Percentiles rank a stretch among this genome's conserved stretches.
These are phyloP conservation scores for Drosophila pseudotakahashii DNA, from an alignment of 2,888 invertebrate species.

Conservation along the genomic window DNA sequence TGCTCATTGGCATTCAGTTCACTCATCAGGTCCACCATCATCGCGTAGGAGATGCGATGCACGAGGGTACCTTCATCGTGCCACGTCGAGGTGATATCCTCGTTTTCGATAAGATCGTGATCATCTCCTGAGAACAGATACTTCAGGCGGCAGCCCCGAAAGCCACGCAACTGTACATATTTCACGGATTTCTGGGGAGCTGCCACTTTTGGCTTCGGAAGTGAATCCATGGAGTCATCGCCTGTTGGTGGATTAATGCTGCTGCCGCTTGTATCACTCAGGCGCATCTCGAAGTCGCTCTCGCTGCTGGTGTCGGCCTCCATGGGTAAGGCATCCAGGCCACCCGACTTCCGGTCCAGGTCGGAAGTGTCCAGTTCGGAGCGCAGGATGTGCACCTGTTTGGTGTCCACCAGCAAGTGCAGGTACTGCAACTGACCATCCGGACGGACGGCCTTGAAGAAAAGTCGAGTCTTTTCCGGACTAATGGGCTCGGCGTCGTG, in stretches of 20 bases:
- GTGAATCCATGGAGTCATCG: too few species aligned
- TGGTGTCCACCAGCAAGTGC: constrained; percentile 33
- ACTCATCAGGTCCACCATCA: constrained; percentile 45
- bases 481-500: constrained; percentile 33
- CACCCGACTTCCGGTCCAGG: not conserved
- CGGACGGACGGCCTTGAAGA: constrained; percentile 44
- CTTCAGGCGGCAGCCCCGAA: constrained; percentile 34
- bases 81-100: constrained; percentile 27
- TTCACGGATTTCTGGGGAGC: not conserved
- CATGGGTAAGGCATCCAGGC: too few species aligned
- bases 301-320: constrained; percentile 12
- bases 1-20: constrained; percentile 48
- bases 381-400: constrained; percentile 41
- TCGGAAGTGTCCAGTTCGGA: constrained; percentile 27
- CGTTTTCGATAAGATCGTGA: constrained; percentile 33
- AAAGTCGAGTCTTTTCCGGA: constrained; percentile 30
- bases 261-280: constrained; percentile 11
- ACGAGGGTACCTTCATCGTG: not conserved
- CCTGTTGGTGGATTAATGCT: not conserved
- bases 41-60: constrained; percentile 50
- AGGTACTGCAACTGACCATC: constrained; percentile 53
- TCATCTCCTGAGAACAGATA: constrained; percentile 38
- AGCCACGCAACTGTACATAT: constrained; percentile 34
- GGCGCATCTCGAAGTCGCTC: not conserved
- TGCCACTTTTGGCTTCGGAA: not conserved